phyloP scores from a whole-genome alignment of 2,797 vertebrate genomes.

The Arctocebus calabarensis region DNA sequence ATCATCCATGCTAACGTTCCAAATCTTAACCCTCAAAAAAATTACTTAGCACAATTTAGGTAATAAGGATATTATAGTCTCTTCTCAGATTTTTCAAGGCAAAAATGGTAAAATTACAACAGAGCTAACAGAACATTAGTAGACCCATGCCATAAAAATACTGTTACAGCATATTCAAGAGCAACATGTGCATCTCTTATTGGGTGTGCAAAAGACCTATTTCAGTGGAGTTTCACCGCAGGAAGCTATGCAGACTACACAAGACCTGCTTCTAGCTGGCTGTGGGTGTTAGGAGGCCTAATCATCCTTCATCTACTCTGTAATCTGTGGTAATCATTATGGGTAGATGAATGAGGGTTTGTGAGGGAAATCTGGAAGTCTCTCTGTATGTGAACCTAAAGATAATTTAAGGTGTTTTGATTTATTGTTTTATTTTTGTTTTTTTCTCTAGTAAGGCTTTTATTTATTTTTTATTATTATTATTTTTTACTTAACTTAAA shows the following conservation, averaged over 20 bases:
- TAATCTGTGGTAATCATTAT: neutral
- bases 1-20: neutral
- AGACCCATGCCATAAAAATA: neutral
- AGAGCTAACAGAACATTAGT: neutral
- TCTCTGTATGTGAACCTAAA: neutral
- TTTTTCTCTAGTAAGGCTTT: too few species aligned
- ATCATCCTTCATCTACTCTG: neutral
- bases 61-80: neutral
- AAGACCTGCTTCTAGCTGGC: neutral
- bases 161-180: accelerated
- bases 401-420: neutral
- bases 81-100: neutral
- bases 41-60: neutral
- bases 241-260: neutral
- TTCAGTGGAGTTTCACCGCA: neutral
- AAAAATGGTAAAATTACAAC: neutral
- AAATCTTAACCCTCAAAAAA: neutral
- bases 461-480: too few species aligned
- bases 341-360: neutral
- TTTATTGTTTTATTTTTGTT: neutral
- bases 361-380: neutral
- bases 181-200: neutral
- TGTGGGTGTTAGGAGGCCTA: neutral
- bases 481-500: too few species aligned
- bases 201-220: neutral